Percentiles rank a stretch among this genome's conserved stretches.
These are phyloP conservation scores for Shinisaurus crocodilurus DNA, from an alignment of 2,113 vertebrate genomes.

Conservation along the genomic window DNA sequence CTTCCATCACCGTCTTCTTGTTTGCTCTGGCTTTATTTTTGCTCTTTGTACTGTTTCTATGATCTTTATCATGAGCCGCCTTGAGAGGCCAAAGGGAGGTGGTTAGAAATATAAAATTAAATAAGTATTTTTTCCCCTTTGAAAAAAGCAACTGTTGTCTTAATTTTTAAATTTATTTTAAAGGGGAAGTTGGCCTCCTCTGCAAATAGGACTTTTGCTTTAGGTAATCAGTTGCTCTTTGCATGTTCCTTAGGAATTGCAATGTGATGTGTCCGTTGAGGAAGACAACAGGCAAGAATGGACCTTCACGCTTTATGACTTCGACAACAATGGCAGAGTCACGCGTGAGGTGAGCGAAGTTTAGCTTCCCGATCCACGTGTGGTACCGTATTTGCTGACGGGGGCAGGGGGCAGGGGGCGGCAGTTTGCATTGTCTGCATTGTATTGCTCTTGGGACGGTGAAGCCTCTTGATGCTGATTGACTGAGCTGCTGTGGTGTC, in stretches of 20 bases:
- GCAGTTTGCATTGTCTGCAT: conserved; percentile 22
- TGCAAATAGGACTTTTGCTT: conserved; percentile 56
- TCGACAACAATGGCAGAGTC: conserved; percentile 98
- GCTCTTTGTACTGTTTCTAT: background rate
- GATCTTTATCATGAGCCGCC: background rate
- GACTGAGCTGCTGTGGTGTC: background rate
- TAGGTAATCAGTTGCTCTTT: conserved; percentile 68
- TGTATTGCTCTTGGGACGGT: no score
- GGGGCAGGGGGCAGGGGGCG: no score
- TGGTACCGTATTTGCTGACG: conserved; percentile 10
- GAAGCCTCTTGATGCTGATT: background rate
- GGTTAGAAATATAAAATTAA: background rate
- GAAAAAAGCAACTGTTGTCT: background rate
- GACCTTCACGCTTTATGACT: conserved; percentile 99
- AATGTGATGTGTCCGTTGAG: conserved; percentile 97
- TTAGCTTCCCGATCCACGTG: conserved; percentile 48
- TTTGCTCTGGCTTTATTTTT: background rate
- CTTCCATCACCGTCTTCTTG: background rate
- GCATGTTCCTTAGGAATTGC: conserved; percentile 88
- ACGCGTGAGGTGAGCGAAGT: conserved; percentile 91
- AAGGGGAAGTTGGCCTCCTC: background rate
- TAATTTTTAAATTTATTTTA: conserved; percentile 3
- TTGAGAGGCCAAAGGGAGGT: background rate
- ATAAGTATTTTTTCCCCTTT: background rate
- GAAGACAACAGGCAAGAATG: conserved; percentile 98